Percentiles rank a stretch among this genome's conserved stretches.
Conservation (phyloP, 2,888 invertebrate species). For the Andricus curvator region DNA sequence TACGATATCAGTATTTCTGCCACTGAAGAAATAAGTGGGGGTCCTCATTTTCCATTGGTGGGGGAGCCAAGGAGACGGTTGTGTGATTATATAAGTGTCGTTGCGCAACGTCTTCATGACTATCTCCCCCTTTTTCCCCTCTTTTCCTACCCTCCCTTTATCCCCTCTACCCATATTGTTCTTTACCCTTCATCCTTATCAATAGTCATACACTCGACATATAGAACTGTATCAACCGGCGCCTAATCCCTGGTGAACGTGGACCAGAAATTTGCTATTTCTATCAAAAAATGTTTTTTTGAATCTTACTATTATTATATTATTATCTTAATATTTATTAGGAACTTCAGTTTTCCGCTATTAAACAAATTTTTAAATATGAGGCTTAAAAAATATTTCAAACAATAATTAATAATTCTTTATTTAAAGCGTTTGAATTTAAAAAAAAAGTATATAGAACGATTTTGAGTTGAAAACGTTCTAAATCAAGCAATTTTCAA, state of each 20-base stretch:
- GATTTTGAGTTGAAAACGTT: too few species aligned
- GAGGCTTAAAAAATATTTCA: too few species aligned
- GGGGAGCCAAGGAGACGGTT: constrained; percentile 28
- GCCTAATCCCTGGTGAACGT: background rate
- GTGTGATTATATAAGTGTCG: constrained; percentile 31
- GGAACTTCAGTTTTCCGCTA: too few species aligned
- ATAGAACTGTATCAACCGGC: constrained; percentile 7
- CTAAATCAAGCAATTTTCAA: too few species aligned
- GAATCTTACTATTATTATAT: background rate
- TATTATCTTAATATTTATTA: too few species aligned
- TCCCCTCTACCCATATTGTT: background rate
- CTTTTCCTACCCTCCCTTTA: too few species aligned
- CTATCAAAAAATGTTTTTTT: background rate
- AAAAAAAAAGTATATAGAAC: too few species aligned
- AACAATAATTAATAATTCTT: too few species aligned
- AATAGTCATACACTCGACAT: constrained; percentile 8
- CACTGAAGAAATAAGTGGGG: background rate
- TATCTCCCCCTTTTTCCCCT: background rate
- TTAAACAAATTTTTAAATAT: too few species aligned
- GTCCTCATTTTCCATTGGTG: background rate
- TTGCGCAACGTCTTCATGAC: constrained; percentile 20
- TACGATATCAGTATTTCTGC: background rate
- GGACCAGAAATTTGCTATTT: background rate
- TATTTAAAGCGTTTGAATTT: too few species aligned
- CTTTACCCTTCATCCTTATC: constrained; percentile 7